These are phyloP conservation scores for Drepanosiphum platanoidis DNA, from an alignment of 2,888 invertebrate genomes.

Conservation along the genomic window DNA sequence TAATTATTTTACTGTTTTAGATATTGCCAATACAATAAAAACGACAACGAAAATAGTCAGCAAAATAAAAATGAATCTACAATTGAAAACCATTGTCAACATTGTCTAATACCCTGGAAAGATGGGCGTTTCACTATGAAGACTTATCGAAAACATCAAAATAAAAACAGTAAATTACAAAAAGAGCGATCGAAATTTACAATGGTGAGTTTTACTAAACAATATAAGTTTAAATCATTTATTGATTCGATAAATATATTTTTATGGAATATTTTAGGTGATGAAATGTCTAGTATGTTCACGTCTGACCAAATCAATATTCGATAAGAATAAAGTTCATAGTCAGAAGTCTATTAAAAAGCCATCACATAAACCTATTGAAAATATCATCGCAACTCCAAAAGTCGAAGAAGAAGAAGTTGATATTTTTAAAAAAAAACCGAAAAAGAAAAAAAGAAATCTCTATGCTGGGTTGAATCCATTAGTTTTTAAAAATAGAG, in stretches of 20 bases:
- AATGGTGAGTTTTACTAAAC: conserved; percentile 6
- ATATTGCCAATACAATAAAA: neutral
- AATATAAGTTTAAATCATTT: neutral
- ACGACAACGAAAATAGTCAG: neutral
- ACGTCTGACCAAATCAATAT: neutral
- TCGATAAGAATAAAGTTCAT: conserved; percentile 14
- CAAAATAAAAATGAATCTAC: neutral
- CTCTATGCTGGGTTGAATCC: conserved; percentile 44
- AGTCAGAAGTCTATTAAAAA: neutral
- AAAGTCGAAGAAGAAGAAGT: neutral
- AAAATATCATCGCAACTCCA: neutral
- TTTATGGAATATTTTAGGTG: conserved; percentile 31
- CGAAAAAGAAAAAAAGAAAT: conserved; percentile 41
- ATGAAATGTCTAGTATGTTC: conserved; percentile 23
- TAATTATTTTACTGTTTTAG: neutral
- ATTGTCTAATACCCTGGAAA: conserved; percentile 38
- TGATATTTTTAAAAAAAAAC: neutral
- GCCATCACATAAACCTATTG: neutral
- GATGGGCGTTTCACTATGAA: conserved; percentile 18
- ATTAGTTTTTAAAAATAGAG: conserved; percentile 43
- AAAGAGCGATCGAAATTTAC: conserved; percentile 5
- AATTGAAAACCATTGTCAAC: neutral
- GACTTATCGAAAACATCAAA: conserved; percentile 9
- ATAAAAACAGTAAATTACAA: conserved; percentile 21
- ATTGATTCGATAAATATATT: neutral